Evolutionary conservation across 92 coral and sea anemone species (phyloP), one percentile per base, ranked within the genome.

Genomic region (Montipora capitata): DNA sequence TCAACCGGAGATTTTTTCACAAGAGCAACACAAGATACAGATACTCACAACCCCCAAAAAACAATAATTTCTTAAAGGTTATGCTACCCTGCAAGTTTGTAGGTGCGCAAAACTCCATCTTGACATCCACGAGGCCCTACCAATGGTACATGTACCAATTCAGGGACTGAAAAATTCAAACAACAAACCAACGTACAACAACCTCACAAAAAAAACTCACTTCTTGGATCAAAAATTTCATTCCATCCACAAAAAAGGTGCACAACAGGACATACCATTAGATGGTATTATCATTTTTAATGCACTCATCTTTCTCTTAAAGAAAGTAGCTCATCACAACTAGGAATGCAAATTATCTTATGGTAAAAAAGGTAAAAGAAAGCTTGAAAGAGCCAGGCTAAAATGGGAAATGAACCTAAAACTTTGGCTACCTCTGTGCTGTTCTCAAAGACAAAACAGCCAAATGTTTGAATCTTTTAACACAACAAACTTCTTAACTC

Each of bases 61-160:
- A 57, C 4, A 48, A 48, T 10, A 65, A 49, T 52, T 81, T 39
- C 41, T 11, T 17, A 59, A 83, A 9, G 59, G 78, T 73, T 72
- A 83, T 59, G 87, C 87, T 83, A 83, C 87, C 87, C 87, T 83
- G 87, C 87, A 17, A 83, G 72, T 83, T 35, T 14, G 72, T 52
- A 68, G 77, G 79, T 83, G 79, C 44, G 87, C 73, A 58, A 83
- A 72, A 83, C 72, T 83, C 87, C 87, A 83, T 83, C 87, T 73
- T 27, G 87, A 59, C 45, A 45, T 83, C 87, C 57, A 7, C 62
- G 87, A 73, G 79, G 87, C 87, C 79, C 87, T 83, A 83, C 64
- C 71, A 83, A 42, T 38, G 48, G 79, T 83, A 63, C 39, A 63
- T 63, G 11, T 4, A 66, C 40, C 87, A 72, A 65, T 58, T 83